Evolutionary conservation across 2,888 invertebrate genomes (phyloP).

Genomic region (Notodonta ziczac): DNA sequence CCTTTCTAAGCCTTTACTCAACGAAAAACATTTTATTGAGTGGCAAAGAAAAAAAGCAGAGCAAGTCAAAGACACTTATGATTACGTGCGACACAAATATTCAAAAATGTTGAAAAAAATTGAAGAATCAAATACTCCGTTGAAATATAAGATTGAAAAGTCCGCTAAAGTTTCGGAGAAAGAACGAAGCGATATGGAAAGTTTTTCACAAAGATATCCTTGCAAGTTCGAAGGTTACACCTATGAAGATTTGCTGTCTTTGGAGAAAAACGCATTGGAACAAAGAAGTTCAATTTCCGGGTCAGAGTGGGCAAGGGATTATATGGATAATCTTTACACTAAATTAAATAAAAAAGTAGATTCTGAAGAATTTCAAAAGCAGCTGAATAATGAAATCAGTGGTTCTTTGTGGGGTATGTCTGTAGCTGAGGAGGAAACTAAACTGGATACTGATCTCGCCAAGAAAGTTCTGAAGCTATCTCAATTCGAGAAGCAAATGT

Average conservation of each 20-base stretch:
- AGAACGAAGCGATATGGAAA: conserved; percentile 66
- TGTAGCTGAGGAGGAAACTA: conserved; percentile 78
- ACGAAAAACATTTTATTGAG: conserved; percentile 79
- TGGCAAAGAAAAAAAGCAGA: conserved; percentile 84
- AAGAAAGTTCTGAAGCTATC: conserved; percentile 86
- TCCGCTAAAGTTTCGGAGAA: conserved; percentile 40
- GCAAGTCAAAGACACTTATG: conserved; percentile 71
- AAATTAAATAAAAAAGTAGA: conserved; percentile 70
- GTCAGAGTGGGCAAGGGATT: conserved; percentile 74
- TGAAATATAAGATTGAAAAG: conserved; percentile 34
- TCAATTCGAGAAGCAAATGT: conserved; percentile 87
- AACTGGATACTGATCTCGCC: conserved; percentile 78
- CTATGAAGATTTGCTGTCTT: conserved; percentile 65
- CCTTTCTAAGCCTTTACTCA: conserved; percentile 71
- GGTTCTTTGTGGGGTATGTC: conserved; percentile 81
- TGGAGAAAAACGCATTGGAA: conserved; percentile 61
- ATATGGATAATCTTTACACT: conserved; percentile 76
- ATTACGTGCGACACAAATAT: conserved; percentile 69
- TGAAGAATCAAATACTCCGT: conserved; percentile 54
- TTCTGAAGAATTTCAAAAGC: conserved; percentile 75
- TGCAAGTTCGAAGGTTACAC: conserved; percentile 69
- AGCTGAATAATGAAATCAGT: conserved; percentile 78
- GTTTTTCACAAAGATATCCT: conserved; percentile 62
- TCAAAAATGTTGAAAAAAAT: conserved; percentile 65
- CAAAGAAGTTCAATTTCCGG: conserved; percentile 56